phyloP scores from a whole-genome alignment of 1,140 invertebrate species.

The Theocolax elegans region DNA sequence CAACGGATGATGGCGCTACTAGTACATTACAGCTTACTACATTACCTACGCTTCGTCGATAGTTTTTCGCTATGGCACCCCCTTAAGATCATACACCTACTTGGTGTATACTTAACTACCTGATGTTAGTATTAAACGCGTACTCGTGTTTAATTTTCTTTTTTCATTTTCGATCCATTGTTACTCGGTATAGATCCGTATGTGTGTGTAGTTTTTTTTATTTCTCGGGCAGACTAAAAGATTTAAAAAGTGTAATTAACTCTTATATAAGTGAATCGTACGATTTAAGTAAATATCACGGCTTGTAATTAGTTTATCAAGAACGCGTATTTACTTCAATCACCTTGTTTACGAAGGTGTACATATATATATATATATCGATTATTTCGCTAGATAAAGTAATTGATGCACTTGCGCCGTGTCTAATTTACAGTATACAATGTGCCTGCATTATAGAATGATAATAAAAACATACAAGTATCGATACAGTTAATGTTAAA shows the following conservation, averaged over 20 bases:
- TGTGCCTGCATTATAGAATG: too few species aligned
- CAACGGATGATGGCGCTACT: too few species aligned
- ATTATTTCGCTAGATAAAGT: not conserved
- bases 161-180: not conserved
- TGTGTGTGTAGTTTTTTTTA: too few species aligned
- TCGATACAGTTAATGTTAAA: too few species aligned
- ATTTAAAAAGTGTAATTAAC: not conserved
- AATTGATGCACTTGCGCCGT: not conserved
- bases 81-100: conserved; percentile 14
- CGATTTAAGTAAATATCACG: not conserved
- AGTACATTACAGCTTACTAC: too few species aligned
- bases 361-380: too few species aligned
- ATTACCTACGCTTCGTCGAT: too few species aligned
- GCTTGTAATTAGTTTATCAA: not conserved
- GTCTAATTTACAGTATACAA: too few species aligned
- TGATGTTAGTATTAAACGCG: not conserved
- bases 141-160: not conserved
- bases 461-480: too few species aligned
- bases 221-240: not conserved
- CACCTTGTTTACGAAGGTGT: not conserved
- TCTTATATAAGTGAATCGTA: not conserved
- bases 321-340: not conserved
- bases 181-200: not conserved
- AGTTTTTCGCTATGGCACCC: too few species aligned
- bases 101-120: not conserved